Evolutionary conservation across 1,140 invertebrate species (phyloP).

Genomic region (Drosophila varians): DNA sequence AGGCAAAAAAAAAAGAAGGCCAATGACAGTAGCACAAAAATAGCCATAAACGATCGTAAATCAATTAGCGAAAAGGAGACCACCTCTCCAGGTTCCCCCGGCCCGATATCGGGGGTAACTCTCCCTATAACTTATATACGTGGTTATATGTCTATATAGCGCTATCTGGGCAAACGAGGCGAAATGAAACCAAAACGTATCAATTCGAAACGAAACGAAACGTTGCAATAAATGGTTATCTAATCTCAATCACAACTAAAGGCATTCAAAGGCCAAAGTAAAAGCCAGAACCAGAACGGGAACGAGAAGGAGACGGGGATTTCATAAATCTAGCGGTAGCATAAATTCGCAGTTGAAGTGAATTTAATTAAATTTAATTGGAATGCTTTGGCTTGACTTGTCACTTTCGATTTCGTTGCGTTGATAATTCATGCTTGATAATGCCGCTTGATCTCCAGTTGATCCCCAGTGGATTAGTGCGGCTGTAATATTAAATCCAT

Average conservation of each 20-base stretch:
- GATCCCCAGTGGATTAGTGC: slow-evolving; percentile 80
- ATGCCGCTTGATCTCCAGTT: slow-evolving; percentile 80
- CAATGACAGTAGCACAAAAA: slow-evolving; percentile 67
- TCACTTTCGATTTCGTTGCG: slow-evolving; percentile 64
- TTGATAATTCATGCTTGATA: slow-evolving; percentile 72
- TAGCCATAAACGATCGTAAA: slow-evolving; percentile 70
- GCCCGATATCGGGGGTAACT: slow-evolving; percentile 24
- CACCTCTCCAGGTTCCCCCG: slow-evolving; percentile 14
- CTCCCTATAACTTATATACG: slow-evolving; percentile 13
- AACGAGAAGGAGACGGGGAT: slow-evolving; percentile 12
- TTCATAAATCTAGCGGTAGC: slow-evolving; percentile 40
- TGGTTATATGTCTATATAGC: background rate
- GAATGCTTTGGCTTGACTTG: slow-evolving; percentile 40
- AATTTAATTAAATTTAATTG: slow-evolving; percentile 48
- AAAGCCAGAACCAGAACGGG: slow-evolving; percentile 13
- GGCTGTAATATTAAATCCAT: slow-evolving; percentile 82
- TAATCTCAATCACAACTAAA: slow-evolving; percentile 80
- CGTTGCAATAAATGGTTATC: slow-evolving; percentile 80
- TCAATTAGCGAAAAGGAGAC: slow-evolving; percentile 64
- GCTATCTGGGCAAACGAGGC: slow-evolving; percentile 49
- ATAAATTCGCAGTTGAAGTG: slow-evolving; percentile 43
- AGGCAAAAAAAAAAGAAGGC: slow-evolving; percentile 7
- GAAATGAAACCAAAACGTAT: slow-evolving; percentile 9
- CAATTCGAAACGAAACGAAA: slow-evolving; percentile 44
- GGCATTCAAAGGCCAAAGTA: slow-evolving; percentile 66